These are phyloP conservation scores for Botia almorhae DNA, from an alignment of 2,797 vertebrate genomes.

Conservation along the genomic window DNA sequence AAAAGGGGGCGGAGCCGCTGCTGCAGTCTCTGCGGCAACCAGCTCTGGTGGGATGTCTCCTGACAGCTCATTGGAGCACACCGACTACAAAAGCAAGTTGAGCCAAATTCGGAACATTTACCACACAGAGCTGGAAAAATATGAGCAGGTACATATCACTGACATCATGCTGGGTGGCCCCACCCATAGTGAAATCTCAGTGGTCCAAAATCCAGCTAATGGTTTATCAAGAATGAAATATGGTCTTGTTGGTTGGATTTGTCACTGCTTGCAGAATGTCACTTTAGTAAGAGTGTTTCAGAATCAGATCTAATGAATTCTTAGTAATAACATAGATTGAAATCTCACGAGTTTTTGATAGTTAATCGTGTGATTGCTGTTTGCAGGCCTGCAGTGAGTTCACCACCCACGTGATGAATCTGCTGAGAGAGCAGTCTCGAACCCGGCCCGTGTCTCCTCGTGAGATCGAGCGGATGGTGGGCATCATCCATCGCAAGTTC, in stretches of 20 bases:
- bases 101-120: constrained; percentile 95
- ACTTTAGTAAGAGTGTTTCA: no score
- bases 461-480: constrained; percentile 94
- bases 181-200: constrained; percentile 13
- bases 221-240: neutral
- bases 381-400: constrained; percentile 90
- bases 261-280: neutral
- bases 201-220: constrained; percentile 23
- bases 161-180: constrained; percentile 3
- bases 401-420: constrained; percentile 93
- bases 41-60: constrained; percentile 90
- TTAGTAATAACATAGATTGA: neutral
- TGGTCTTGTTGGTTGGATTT: neutral
- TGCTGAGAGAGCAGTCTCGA: constrained; percentile 91
- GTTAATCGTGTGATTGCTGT: neutral
- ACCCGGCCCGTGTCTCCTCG: constrained; percentile 89
- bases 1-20: constrained; percentile 89
- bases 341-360: neutral
- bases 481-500: constrained; percentile 94
- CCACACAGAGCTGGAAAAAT: constrained; percentile 95
- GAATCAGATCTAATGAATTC: no score
- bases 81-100: constrained; percentile 94
- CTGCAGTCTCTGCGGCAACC: constrained; percentile 87
- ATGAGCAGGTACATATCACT: constrained; percentile 84
- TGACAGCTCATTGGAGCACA: constrained; percentile 93